Evolutionary conservation across 2,113 vertebrate genomes (phyloP).

Genomic region (Alaudala cheleensis): DNA sequence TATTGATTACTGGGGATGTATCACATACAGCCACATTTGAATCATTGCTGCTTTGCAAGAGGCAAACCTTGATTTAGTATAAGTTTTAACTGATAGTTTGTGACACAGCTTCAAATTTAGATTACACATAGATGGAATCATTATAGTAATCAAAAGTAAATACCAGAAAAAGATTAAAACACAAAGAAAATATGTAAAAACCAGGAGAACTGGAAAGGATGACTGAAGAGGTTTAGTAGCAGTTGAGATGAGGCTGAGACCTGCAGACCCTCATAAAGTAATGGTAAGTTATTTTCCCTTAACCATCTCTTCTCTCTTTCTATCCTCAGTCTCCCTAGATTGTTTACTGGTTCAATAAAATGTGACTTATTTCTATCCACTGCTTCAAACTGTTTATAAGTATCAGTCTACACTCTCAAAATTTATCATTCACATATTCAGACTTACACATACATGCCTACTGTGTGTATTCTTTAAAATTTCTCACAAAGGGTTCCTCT

Average conservation of each 20-base stretch:
- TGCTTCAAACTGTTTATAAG: background rate
- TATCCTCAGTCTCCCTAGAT: background rate
- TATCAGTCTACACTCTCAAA: background rate
- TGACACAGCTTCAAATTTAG: background rate
- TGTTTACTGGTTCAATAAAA: background rate
- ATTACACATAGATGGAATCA: background rate
- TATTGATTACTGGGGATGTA: background rate
- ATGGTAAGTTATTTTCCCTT: background rate
- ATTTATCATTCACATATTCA: background rate
- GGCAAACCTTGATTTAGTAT: background rate
- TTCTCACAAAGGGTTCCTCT: background rate
- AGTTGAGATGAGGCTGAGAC: background rate
- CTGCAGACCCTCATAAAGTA: background rate
- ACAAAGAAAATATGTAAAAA: background rate
- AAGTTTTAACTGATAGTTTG: background rate
- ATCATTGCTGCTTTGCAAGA: background rate
- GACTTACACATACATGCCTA: background rate
- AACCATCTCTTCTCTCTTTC: background rate
- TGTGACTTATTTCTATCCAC: background rate
- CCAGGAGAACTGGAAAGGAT: background rate
- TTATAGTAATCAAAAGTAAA: background rate
- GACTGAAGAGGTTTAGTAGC: background rate
- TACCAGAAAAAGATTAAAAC: background rate
- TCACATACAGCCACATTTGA: background rate
- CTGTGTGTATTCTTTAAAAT: background rate